phyloP scores from a whole-genome alignment of 1,140 invertebrate genomes.

The Hydropsyche tenuis region DNA sequence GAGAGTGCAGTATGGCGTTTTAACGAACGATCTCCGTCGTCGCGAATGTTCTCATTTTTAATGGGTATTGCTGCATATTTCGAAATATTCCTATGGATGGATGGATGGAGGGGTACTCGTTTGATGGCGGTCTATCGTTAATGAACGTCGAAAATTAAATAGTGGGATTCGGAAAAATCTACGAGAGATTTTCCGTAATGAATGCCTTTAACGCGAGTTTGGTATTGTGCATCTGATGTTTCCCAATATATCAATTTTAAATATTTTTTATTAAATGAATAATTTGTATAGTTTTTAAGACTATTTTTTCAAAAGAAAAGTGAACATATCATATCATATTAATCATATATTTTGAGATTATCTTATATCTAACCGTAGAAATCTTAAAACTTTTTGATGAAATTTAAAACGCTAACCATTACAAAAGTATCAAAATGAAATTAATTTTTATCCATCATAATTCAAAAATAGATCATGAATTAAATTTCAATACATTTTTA shows the following conservation, averaged over 20 bases:
- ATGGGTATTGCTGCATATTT: conserved; percentile 49
- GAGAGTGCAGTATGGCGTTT: conserved; percentile 43
- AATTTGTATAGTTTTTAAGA: too few relatives aligned
- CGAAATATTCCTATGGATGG: neutral
- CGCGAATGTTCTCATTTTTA: conserved; percentile 40
- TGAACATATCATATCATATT: too few relatives aligned
- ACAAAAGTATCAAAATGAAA: too few relatives aligned
- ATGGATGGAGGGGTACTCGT: neutral
- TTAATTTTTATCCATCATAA: neutral
- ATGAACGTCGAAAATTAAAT: conserved; percentile 27
- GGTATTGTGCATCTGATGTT: conserved; percentile 16
- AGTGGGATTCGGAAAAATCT: conserved; percentile 17
- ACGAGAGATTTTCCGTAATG: conserved; percentile 13
- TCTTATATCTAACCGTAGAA: too few relatives aligned
- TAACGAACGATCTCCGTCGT: conserved; percentile 42
- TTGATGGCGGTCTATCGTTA: neutral
- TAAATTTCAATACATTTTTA: too few relatives aligned
- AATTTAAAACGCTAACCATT: too few relatives aligned
- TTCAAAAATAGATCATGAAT: too few relatives aligned
- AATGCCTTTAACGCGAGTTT: conserved; percentile 7
- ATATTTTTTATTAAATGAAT: too few relatives aligned
- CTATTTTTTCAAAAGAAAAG: too few relatives aligned
- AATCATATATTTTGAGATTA: too few relatives aligned
- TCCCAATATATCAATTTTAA: neutral
- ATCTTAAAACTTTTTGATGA: too few relatives aligned